phyloP scores from a whole-genome alignment of 2,113 vertebrate genomes.

The Chionis minor region DNA sequence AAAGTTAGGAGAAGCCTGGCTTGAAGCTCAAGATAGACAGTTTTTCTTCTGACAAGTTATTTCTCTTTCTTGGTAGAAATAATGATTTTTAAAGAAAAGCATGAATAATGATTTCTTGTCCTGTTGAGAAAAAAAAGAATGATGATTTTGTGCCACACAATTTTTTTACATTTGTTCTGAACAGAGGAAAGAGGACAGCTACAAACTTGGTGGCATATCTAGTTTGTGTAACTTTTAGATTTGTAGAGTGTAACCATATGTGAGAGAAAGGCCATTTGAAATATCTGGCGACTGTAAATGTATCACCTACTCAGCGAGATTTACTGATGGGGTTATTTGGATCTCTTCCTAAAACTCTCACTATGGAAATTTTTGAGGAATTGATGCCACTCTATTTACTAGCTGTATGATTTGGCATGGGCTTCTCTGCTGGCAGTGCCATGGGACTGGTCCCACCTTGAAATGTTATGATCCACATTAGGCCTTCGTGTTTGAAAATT shows the following conservation, averaged over 20 bases:
- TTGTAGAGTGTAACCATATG: not conserved
- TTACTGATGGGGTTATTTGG: conserved; percentile 24
- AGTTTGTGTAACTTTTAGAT: not conserved
- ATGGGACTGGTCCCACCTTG: not conserved
- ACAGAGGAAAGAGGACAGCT: not conserved
- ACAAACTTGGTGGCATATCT: not conserved
- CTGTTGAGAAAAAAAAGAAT: not conserved
- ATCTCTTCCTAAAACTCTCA: conserved; percentile 18
- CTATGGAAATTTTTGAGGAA: conserved; percentile 13
- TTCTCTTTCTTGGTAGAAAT: not conserved
- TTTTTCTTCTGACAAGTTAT: not conserved
- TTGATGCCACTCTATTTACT: not conserved
- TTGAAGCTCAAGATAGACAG: not conserved
- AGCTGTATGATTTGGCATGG: conserved; percentile 13
- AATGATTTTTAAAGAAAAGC: not conserved
- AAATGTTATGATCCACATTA: not conserved
- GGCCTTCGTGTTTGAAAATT: not conserved
- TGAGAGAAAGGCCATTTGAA: not conserved
- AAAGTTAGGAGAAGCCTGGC: not conserved
- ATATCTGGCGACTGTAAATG: not conserved
- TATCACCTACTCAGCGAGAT: not conserved
- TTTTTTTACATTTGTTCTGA: not conserved
- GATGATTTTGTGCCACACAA: not conserved
- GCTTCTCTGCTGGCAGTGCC: not conserved
- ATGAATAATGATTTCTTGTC: not conserved